Conservation (phyloP, 2,888 invertebrate species). For the Drosophila buzzatii region DNA sequence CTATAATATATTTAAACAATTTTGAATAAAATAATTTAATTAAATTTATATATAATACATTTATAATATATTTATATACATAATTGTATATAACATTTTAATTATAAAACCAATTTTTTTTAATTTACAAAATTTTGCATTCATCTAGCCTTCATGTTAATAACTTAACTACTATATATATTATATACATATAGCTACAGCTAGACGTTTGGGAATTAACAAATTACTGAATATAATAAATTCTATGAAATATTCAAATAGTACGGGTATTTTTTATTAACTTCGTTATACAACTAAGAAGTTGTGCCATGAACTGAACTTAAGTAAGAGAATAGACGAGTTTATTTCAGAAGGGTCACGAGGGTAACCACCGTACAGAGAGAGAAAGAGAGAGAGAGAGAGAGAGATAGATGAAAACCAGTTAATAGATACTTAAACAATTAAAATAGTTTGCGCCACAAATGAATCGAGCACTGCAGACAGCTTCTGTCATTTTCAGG, state of each 20-base stretch:
- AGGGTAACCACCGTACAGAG: not conserved
- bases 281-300: constrained; percentile 7
- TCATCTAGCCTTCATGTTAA: not conserved
- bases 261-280: constrained; percentile 5
- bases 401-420: constrained; percentile 4
- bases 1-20: too few relatives aligned
- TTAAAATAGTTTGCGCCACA: constrained; percentile 24
- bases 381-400: not conserved
- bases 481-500: constrained; percentile 15
- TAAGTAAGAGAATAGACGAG: not conserved
- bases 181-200: not conserved
- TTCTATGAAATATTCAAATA: not conserved
- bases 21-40: not conserved
- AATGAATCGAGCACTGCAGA: constrained; percentile 3
- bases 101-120: too few relatives aligned
- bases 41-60: not conserved
- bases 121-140: too few relatives aligned
- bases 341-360: constrained; percentile 6
- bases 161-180: not conserved
- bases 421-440: constrained; percentile 15
- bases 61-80: too few relatives aligned
- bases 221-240: not conserved
- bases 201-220: not conserved
- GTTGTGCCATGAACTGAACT: not conserved
- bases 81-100: too few relatives aligned